Base-by-base conservation (phyloP, 37 sponge, comb jelly and placozoan species). In the Lycopodina hypogea region DNA sequence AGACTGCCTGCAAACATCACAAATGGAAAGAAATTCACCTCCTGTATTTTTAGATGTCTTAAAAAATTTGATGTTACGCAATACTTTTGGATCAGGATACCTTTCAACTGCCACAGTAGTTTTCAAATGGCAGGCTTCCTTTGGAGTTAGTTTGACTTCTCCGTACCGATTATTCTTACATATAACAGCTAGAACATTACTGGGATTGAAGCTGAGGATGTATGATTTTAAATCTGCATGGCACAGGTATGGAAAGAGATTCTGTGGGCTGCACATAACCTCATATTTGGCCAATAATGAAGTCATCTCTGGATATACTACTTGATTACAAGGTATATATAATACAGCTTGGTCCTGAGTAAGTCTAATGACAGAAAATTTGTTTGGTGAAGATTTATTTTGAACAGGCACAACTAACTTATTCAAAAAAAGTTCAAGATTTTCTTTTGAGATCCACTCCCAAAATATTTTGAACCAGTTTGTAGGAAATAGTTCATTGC, bases 381-480 rank as follows among this genome's bases (percentile, higher is more conserved):
- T 19, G 38, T n/a, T 17, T 3, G 42, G 24, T 8, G 41, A 2
- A 23, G n/a, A 4, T 18, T 11, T 23, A 7, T 18, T 7, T n/a
- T 68, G 56, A 26, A 75, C 35, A 28, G 86, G 86, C 24, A 86
- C 75, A 23, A 86, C 18, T 28, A 73, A 30, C 2, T 55, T 32
- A 23, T 42, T 35, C 35, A 2, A 23, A 66, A 86, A 86, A 0
- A 21, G 48, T 2, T 57, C 14, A 11, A 86, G 56, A 32, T 50
- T 29, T 8, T 86, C 23, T 0, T 41, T 35, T 55, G 37, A 19
- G 22, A 79, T 59, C 86, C 86, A 86, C 36, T 79, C 42, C 86
- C 80, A 86, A 38, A 86, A 86, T 19, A 19, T 34, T 19, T 73
- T 37, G 36, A 86, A 65, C 86, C 81, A 79, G 18, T 63, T 18